Evolutionary conservation across 2,888 invertebrate genomes (phyloP), one percentile per base, ranked within the genome.

Genomic region (Pristionchus japonicus): DNA sequence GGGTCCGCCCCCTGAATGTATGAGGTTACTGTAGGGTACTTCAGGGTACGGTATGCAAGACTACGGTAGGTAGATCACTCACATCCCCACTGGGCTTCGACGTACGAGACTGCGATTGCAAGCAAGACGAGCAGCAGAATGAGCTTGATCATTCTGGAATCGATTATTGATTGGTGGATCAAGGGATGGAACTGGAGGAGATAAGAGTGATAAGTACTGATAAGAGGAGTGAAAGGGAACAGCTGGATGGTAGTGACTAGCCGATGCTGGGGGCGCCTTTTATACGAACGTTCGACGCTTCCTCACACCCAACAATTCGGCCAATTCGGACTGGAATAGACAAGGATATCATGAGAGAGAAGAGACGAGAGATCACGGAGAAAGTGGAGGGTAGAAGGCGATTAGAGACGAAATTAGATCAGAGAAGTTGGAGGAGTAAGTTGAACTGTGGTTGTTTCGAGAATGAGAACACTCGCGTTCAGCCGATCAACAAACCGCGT

Each of bases 21-120:
- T 27, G 31, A 47, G 80, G 20, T 31, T 77, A 43, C 43, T 47
- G 77, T 82, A 27, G 31, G n/a, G n/a, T n/a, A n/a, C n/a, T n/a
- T n/a, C n/a, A 40, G 77, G 20, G 15, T 80, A 47, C 47, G 20
- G 80, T 83, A 31, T 13, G n/a, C 31, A n/a, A n/a, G n/a, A n/a
- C n/a, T 49, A 34, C 34, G 37, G 82, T 83, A 52, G 34, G 52
- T 11, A 83, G 17, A 15, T 34, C 31, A 83, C 82, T 52, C 37
- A 83, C 82, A 83, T 83, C 82, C 82, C 82, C 82, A 83, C 27
- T 83, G 82, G 34, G 82, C 82, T 34, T 83, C 82, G 9, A 83
- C 82, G 23, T 34, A 49, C 20, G 82, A 83, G 37, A 83, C 52
- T 31, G 82, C 82, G 52, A 83, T 52, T 83, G 82, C 49, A 6